phyloP scores from a whole-genome alignment of 2,797 vertebrate genomes.

The Phrynocephalus vlangalii region DNA sequence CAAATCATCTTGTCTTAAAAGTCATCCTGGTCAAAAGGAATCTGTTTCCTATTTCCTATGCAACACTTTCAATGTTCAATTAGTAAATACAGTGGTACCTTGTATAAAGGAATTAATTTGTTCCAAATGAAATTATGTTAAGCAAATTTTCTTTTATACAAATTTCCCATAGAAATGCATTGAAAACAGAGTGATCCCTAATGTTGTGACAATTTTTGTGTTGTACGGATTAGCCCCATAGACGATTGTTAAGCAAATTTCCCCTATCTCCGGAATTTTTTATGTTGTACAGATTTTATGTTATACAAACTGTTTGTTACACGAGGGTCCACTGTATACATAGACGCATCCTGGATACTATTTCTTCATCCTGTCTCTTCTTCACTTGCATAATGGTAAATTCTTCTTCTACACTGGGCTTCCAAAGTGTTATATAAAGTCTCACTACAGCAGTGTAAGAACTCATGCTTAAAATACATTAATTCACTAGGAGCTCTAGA shows the following conservation, averaged over 20 bases:
- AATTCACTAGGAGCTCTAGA: constrained; percentile 13
- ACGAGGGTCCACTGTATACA: no score
- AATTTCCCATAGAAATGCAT: no score
- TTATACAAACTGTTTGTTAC: no score
- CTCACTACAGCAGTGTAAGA: background rate
- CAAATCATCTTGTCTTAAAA: background rate
- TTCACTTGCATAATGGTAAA: background rate
- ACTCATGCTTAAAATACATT: background rate
- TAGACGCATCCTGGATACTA: background rate
- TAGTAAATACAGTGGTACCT: background rate
- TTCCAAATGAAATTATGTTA: no score
- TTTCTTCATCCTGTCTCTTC: background rate
- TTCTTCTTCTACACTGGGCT: background rate
- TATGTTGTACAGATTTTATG: no score
- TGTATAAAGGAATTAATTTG: no score
- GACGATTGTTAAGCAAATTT: no score
- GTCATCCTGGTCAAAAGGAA: background rate
- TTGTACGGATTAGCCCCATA: no score
- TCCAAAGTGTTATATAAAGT: constrained; percentile 1
- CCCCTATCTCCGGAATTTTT: no score
- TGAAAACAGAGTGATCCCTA: no score
- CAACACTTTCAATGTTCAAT: background rate
- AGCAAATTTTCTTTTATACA: no score
- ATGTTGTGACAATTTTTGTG: no score
- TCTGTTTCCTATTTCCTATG: background rate